A percentile compares a stretch with the other conserved stretches of the same genome.
phyloP scores from a whole-genome alignment of 2,888 invertebrate genomes.

The Pollenia angustigena region DNA sequence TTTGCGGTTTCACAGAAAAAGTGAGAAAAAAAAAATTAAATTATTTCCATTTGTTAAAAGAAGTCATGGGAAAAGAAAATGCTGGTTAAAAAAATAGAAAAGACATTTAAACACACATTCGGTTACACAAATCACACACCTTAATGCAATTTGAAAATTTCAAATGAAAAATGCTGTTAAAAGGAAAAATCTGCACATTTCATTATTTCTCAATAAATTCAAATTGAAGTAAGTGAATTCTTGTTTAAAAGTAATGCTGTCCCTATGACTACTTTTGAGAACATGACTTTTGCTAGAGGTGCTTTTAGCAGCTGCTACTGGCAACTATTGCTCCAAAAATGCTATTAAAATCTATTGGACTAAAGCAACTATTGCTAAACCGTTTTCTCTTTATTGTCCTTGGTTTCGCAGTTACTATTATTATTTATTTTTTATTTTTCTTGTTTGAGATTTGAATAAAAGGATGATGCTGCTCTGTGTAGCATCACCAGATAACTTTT shows the following conservation, averaged over 20 bases:
- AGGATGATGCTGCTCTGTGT: too few relatives aligned
- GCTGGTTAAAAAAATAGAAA: not conserved
- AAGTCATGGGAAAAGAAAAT: conserved; percentile 30
- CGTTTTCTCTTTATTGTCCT: conserved; percentile 40
- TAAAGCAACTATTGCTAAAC: conserved; percentile 21
- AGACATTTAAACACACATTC: conserved; percentile 17
- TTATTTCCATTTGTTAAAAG: conserved; percentile 48
- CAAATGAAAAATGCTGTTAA: too few relatives aligned
- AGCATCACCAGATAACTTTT: too few relatives aligned
- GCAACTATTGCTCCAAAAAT: conserved; percentile 12
- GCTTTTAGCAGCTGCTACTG: not conserved
- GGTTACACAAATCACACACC: not conserved
- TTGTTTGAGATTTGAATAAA: not conserved
- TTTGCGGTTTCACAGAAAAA: not conserved
- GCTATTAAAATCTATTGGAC: not conserved
- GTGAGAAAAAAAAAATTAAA: not conserved
- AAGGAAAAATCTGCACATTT: too few relatives aligned
- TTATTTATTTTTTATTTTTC: not conserved
- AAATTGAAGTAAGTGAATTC: conserved; percentile 28
- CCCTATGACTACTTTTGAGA: conserved; percentile 9
- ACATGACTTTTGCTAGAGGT: not conserved
- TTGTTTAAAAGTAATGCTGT: conserved; percentile 19
- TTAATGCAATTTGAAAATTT: too few relatives aligned
- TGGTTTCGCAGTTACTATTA: conserved; percentile 44
- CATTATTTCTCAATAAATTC: not conserved